Conservation (phyloP, 2,888 invertebrate species). For the Parnassius glacialis region DNA sequence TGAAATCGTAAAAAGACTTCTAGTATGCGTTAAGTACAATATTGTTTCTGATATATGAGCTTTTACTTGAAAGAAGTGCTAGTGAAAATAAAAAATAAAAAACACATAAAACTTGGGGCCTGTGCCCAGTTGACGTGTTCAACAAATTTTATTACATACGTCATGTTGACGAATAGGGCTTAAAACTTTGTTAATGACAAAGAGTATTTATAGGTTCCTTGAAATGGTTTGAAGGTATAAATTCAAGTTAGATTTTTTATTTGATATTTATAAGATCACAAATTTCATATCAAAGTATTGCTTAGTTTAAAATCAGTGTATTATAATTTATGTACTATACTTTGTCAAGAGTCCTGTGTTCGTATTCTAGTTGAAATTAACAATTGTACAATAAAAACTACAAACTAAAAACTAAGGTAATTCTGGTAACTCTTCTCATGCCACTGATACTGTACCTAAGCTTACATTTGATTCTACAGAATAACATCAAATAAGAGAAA, state of each 20-base stretch:
- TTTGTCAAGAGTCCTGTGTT: no score
- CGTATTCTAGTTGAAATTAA: no score
- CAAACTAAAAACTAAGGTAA: no score
- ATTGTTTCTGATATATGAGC: conserved; percentile 53
- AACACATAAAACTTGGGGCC: conserved; percentile 53
- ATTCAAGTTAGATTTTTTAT: no score
- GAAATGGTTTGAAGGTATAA: background rate
- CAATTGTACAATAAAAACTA: no score
- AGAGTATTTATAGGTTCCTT: conserved; percentile 19
- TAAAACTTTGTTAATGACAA: conserved; percentile 28
- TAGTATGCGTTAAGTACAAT: conserved; percentile 55
- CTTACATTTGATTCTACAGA: no score
- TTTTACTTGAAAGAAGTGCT: conserved; percentile 61
- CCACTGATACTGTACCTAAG: no score
- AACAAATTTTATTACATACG: conserved; percentile 68
- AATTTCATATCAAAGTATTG: background rate
- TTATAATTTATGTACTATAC: background rate
- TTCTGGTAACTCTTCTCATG: no score
- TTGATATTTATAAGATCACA: no score
- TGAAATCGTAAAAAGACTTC: conserved; percentile 54
- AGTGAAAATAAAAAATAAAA: conserved; percentile 42
- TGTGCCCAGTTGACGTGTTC: conserved; percentile 61
- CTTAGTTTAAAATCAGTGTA: conserved; percentile 1
- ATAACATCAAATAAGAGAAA: no score
- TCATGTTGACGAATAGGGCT: conserved; percentile 63